Base-by-base conservation (phyloP, 2,113 vertebrate species). In the Pavo muticus region DNA sequence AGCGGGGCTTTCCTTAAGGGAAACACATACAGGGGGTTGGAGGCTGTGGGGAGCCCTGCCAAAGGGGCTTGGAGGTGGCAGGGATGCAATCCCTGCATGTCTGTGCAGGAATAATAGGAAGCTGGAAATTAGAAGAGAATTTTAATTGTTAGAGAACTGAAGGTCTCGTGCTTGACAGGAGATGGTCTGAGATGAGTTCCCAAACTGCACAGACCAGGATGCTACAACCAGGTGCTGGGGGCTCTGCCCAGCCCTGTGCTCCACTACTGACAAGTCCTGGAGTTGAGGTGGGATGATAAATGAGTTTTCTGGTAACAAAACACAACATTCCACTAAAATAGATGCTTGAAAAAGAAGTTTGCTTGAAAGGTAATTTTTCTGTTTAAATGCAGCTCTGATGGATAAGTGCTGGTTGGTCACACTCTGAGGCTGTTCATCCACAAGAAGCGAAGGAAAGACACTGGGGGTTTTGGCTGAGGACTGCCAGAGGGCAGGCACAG, bases 151-250 rank as follows among this genome's bases (percentile, higher is more conserved):
- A 2, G 32, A 50, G 37, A 2, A 42, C 29, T 2, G 13, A 74
- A 30, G 29, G 57, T 32, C 57, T n/a, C 8, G 19, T n/a, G 57
- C 18, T n/a, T 12, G 19, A 37, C 23, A 37, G 3, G 44, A 68
- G 18, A 29, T 52, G 25, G 24, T 48, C 60, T 25, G n/a, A 11
- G 40, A 54, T 1, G 25, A 23, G 39, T 35, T 45, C 63, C 50
- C 73, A 13, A 70, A n/a, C 17, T 6, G 50, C 45, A 27, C 50
- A 54, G 71, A 37, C 8, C n/a, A 48, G 16, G 12, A 11, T 45
- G 47, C 68, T 37, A 54, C 19, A 1, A 0, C 3, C 1, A 3
- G n/a, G 0, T 44, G 52, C 32, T 11, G 50, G 19, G 0, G 2
- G 35, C 42, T 68, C 69, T 2, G 5, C 60, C 8, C 57, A 25